phyloP scores from a whole-genome alignment of 2,888 invertebrate species.

The Fissipunctia ypsillon region DNA sequence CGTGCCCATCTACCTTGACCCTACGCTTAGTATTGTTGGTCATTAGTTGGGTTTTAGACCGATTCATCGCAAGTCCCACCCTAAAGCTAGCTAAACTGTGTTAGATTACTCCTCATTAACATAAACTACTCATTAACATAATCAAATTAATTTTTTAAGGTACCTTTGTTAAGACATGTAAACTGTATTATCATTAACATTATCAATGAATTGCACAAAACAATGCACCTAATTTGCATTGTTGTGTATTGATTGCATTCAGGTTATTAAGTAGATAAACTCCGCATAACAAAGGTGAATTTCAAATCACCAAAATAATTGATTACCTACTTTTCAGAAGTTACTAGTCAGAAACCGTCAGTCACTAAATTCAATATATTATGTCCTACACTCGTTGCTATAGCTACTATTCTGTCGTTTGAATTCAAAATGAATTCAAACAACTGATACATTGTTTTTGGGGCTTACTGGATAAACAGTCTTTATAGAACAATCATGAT shows the following conservation, averaged over 20 bases:
- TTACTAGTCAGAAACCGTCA: not conserved
- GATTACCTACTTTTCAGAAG: too few species aligned
- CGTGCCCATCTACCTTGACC: too few species aligned
- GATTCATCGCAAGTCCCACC: too few species aligned
- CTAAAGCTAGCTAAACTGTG: too few species aligned
- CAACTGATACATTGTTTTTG: too few species aligned
- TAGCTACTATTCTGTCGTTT: not conserved
- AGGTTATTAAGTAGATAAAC: not conserved
- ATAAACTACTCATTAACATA: slow-evolving; percentile 12
- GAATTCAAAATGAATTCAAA: too few species aligned
- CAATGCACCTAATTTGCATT: not conserved
- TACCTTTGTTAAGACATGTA: slow-evolving; percentile 1
- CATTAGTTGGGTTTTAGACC: too few species aligned
- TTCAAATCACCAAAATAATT: not conserved
- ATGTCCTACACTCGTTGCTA: not conserved
- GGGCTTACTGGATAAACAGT: not conserved
- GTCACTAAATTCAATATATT: not conserved
- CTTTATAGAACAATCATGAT: not conserved
- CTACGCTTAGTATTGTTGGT: too few species aligned
- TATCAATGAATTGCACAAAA: slow-evolving; percentile 1
- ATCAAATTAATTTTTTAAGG: slow-evolving; percentile 3
- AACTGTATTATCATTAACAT: not conserved
- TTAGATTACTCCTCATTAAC: too few species aligned
- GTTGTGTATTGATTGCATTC: not conserved
- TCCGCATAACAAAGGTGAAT: not conserved